These are phyloP conservation scores for Resseliella maxima DNA, from an alignment of 2,888 invertebrate genomes.

Conservation along the genomic window DNA sequence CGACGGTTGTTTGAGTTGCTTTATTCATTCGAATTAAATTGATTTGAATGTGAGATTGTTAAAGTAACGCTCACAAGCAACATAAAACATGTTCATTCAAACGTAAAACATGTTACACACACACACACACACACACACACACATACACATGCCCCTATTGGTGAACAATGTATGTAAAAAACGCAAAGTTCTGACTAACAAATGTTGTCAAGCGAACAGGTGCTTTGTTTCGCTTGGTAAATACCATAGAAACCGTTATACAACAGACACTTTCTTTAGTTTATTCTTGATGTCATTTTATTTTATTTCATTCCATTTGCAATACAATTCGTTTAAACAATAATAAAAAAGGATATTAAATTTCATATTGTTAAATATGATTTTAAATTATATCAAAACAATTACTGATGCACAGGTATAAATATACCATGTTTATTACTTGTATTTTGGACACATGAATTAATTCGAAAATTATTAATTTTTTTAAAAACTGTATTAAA, in stretches of 20 bases:
- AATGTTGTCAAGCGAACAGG: neutral
- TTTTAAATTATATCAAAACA: constrained; percentile 84
- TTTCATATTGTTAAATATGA: constrained; percentile 71
- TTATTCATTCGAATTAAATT: neutral
- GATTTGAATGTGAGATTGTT: too few relatives aligned
- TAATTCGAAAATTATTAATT: neutral
- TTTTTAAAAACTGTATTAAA: neutral
- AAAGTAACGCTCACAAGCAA: neutral
- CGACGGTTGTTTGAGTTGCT: neutral
- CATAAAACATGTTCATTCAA: neutral
- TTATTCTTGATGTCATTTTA: neutral
- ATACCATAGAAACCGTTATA: constrained; percentile 31
- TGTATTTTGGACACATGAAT: neutral
- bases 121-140: neutral
- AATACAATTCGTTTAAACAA: neutral
- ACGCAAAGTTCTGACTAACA: neutral
- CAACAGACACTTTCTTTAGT: neutral
- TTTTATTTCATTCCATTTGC: neutral
- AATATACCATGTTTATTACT: neutral
- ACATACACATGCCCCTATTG: neutral
- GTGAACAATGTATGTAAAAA: neutral
- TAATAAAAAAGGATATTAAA: neutral
- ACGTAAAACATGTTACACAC: neutral
- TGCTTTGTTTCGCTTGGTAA: neutral
- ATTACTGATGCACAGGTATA: constrained; percentile 81